These are phyloP conservation scores for Ephestia elutella DNA, from an alignment of 1,140 invertebrate species.

Conservation along the genomic window DNA sequence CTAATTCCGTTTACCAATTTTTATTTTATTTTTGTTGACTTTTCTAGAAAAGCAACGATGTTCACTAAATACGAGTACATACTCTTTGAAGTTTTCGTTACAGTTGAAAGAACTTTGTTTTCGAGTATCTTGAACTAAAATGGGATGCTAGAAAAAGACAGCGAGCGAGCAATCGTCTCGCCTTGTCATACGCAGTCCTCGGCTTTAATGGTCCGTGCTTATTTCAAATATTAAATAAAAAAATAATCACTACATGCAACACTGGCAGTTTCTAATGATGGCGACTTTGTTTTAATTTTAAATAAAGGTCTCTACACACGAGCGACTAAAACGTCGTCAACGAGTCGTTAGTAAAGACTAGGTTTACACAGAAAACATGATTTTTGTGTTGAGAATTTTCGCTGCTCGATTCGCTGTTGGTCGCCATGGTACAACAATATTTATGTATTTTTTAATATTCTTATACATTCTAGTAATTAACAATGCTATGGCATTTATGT, in stretches of 20 bases:
- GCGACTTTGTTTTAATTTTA: neutral
- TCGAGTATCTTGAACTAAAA: neutral
- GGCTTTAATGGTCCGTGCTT: neutral
- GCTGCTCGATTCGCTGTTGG: neutral
- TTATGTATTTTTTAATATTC: neutral
- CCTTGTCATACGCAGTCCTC: neutral
- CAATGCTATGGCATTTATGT: too few species aligned
- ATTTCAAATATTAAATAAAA: slow-evolving; percentile 12
- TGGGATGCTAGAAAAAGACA: neutral
- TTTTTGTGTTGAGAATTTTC: neutral
- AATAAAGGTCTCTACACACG: slow-evolving; percentile 4
- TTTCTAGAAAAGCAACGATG: too few species aligned
- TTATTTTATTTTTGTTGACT: too few species aligned
- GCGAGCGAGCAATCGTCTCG: neutral
- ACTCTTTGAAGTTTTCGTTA: too few species aligned
- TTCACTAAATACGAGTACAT: too few species aligned
- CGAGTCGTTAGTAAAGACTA: neutral
- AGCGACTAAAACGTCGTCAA: slow-evolving; percentile 9
- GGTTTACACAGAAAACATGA: neutral
- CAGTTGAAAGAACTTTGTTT: too few species aligned
- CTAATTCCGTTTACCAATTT: too few species aligned
- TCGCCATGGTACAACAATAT: neutral
- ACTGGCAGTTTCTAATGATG: slow-evolving; percentile 25
- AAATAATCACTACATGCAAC: slow-evolving; percentile 28
- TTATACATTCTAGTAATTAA: too few species aligned